Base-by-base conservation (phyloP, 2,888 invertebrate species). In the Trilocha varians region DNA sequence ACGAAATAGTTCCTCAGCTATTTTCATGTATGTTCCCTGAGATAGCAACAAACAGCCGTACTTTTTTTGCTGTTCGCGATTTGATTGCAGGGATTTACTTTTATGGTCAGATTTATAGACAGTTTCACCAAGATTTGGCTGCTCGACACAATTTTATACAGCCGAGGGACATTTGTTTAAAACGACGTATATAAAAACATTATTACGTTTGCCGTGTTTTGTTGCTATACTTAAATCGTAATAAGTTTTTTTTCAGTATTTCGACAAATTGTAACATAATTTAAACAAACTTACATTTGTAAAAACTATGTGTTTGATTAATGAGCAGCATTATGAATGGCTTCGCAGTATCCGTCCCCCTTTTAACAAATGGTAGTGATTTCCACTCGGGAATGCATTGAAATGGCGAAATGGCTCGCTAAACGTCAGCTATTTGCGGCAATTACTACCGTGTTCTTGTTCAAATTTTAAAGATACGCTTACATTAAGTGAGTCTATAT, bases 81-180 rank as follows among this genome's bases (percentile, higher is more conserved):
- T 82, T 83, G 82, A 83, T 83, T 80, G 80, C 71, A 52, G 62
- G 82, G 83, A 79, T 83, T 82, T 83, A 78, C 70, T 83, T 82
- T 84, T 83, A 83, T 75, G 78, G 64, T 74, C 78, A 78, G 77
- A 77, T 84, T 83, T 83, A 83, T 78, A 72, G 78, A 73, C 74
- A 73, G 72, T 74, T 74, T 65, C 65, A 59, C 59, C 64, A 62
- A 71, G 75, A 76, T 78, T 63, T 75, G 60, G 71, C 65, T 59
- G 65, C 63, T 66, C 54, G 62, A 62, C 59, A 53, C 58, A 63
- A 66, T 71, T 70, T 70, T 67, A 65, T 69, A 61, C 54, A 56
- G 52, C 55, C 55, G 54, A 45, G 52, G 55, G 62, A 52, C 54
- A 59, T 65, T 62, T 67, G 63, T 66, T 66, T 69, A 62, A 59